Conservation (phyloP, 2,888 invertebrate genomes). For the Mechanitis messenoides region DNA sequence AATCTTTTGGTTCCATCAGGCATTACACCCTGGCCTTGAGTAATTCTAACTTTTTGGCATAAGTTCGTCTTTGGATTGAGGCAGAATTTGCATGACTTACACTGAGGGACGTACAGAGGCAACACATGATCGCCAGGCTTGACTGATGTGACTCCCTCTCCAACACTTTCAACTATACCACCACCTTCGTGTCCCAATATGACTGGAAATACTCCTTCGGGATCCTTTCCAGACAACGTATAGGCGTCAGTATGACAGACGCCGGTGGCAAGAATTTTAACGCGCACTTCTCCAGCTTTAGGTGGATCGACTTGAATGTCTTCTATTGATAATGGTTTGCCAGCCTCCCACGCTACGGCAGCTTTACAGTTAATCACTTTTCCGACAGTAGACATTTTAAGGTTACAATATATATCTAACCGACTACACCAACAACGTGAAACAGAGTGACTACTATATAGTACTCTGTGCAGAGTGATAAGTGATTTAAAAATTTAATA, state of each 20-base stretch:
- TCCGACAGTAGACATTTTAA: constrained; percentile 61
- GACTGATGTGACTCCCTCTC: constrained; percentile 91
- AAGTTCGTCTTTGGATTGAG: constrained; percentile 96
- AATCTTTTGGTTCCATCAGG: constrained; percentile 94
- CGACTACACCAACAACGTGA: constrained; percentile 33
- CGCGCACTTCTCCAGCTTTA: constrained; percentile 92
- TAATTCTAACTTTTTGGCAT: constrained; percentile 92
- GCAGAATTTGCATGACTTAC: constrained; percentile 97
- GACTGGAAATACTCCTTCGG: constrained; percentile 94
- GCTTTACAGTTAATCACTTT: constrained; percentile 94
- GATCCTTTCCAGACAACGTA: constrained; percentile 90
- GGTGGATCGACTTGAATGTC: constrained; percentile 96
- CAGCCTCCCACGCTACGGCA: constrained; percentile 97
- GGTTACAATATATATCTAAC: constrained; percentile 2
- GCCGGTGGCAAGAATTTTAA: constrained; percentile 86
- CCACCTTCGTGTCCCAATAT: constrained; percentile 97
- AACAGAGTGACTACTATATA: constrained; percentile 31
- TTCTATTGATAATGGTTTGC: constrained; percentile 92
- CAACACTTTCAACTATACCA: constrained; percentile 97
- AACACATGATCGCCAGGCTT: constrained; percentile 97
- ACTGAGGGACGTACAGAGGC: constrained; percentile 97
- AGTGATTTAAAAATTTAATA: constrained; percentile 17
- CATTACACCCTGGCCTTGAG: constrained; percentile 93
- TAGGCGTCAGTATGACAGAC: constrained; percentile 96
- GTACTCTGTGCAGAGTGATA: too few species aligned